Evolutionary conservation across 2,797 vertebrate species (phyloP).

Genomic region (Parauchenoglanis punctatus): DNA sequence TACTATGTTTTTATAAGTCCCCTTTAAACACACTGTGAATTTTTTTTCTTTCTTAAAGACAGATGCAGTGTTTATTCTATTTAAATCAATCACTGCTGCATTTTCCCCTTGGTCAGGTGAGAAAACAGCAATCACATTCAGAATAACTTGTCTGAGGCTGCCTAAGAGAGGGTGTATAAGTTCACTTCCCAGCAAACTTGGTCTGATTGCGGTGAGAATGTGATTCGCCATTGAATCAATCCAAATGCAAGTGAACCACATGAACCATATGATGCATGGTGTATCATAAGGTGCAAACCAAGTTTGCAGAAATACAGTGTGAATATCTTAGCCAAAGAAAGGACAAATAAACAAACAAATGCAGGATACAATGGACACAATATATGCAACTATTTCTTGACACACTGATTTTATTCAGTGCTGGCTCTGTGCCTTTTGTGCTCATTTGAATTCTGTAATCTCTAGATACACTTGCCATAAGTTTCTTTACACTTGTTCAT

Average conservation of each 20-base stretch:
- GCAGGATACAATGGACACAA: neutral
- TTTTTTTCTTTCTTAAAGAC: neutral
- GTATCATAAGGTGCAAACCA: neutral
- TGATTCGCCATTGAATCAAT: neutral
- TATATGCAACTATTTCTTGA: neutral
- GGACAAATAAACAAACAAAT: neutral
- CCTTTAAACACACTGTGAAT: neutral
- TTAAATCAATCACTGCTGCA: neutral
- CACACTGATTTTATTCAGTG: neutral
- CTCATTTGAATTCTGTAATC: neutral
- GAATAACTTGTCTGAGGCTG: neutral
- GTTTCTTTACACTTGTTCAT: neutral
- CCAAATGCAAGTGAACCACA: neutral
- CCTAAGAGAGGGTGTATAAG: neutral
- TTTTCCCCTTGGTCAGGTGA: neutral
- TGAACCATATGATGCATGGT: neutral
- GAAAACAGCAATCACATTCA: neutral
- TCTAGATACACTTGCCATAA: neutral
- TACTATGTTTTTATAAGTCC: neutral
- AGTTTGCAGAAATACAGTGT: neutral
- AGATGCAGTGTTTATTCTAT: neutral
- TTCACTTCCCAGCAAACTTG: neutral
- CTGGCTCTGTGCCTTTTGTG: neutral
- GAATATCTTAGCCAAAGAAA: neutral
- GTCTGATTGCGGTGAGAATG: slow-evolving; percentile 4